Base-by-base conservation (phyloP, 2,888 invertebrate genomes). In the Chelonus formosanus region DNA sequence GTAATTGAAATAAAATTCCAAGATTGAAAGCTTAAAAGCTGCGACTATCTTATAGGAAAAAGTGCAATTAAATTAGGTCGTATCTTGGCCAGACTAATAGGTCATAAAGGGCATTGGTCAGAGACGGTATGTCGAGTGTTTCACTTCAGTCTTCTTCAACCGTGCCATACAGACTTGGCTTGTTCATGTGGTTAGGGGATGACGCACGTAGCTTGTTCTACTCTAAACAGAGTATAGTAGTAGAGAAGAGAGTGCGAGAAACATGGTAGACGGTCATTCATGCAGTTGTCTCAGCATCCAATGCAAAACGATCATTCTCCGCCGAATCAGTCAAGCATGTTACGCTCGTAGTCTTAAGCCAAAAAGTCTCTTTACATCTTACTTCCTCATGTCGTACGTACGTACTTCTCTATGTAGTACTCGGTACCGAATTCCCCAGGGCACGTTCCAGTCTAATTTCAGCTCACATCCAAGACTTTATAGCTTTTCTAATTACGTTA, bases 91-190 rank as follows among this genome's bases (percentile, higher is more conserved):
- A 72, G 73, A 73, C 65, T 20, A 68, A 70, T 67, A 68, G 76
- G 75, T 78, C 75, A 72, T 74, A 20, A 74, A 74, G 74, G 74
- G 73, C 76, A 78, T 76, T 73, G 74, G 75, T 73, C 77, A 75
- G 77, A 76, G 72, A 71, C 48, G 40, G 31, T 55, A 31, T 63
- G 44, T 56, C 35, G 32, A 43, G 20, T 68, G 47, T 64, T 66
- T 63, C 56, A 44, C 40, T 65, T n/a, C 20, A 20, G 20, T 48
- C 35, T 53, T 10, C 47, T 36, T 50, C 53, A 7, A 40, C 20
- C 40, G 5, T 50, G 34, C 67, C 68, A 63, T 67, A 54, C 63
- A 43, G 52, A 56, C 58, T 53, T 34, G 32, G 48, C 20, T 36
- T 43, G 10, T 20, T 34, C 31, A 47, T 59, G 20, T 20, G 20